A percentile compares a stretch with the other conserved stretches of the same genome.
Evolutionary conservation across 1,140 invertebrate species (phyloP).

Genomic region (Euborellia annulipes): DNA sequence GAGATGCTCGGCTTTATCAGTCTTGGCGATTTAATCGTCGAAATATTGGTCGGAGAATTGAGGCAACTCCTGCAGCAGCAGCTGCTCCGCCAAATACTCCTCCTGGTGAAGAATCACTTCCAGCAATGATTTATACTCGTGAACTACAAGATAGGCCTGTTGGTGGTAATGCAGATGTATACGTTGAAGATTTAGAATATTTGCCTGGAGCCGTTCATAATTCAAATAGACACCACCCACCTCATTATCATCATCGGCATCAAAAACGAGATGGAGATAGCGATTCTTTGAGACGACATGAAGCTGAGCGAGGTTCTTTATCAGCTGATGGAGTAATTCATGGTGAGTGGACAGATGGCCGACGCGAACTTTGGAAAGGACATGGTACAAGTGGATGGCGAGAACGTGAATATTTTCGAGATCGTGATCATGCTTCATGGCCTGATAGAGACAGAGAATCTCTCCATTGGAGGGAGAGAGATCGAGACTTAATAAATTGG

Average conservation of each 20-base stretch:
- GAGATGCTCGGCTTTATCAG: constrained; percentile 30
- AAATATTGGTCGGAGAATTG: constrained; percentile 24
- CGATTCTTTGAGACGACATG: constrained; percentile 53
- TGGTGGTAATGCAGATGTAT: constrained; percentile 30
- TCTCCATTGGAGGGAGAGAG: no score
- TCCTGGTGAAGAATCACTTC: constrained; percentile 19
- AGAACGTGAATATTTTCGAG: neutral
- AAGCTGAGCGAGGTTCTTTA: constrained; percentile 54
- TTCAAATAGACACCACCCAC: no score
- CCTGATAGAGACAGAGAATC: no score
- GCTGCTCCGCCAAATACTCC: neutral
- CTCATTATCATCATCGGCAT: neutral
- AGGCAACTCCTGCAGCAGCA: constrained; percentile 1
- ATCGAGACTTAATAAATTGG: no score
- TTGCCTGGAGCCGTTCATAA: neutral
- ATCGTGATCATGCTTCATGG: neutral
- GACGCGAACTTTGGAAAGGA: constrained; percentile 27
- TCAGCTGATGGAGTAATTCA: no score
- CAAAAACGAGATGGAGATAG: constrained; percentile 28
- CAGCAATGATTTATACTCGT: constrained; percentile 36
- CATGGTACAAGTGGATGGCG: neutral
- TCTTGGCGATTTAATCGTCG: constrained; percentile 53
- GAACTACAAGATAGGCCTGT: constrained; percentile 34
- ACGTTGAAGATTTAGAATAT: constrained; percentile 39
- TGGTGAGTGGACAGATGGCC: constrained; percentile 11